Evolutionary conservation across 1,140 invertebrate species (phyloP), one percentile per base, ranked within the genome.

Genomic region (Metaphire vulgaris): DNA sequence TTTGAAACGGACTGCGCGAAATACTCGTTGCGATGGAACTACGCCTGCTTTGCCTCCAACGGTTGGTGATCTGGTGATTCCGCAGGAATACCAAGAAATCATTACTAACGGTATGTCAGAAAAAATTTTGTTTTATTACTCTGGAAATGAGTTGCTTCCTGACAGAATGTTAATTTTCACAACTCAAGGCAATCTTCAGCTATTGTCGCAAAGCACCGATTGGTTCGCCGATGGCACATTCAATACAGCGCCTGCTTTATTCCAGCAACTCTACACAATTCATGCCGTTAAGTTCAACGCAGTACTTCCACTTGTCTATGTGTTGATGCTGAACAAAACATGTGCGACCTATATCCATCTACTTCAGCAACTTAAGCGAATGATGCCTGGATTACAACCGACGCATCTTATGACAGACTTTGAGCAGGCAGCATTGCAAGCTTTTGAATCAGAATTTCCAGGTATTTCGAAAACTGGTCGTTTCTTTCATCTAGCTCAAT

Each of bases 381-480:
- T 65, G 56, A 14, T 15, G 26, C 56, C 56, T 65, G 56, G 56
- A 65, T 65, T 65, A 65, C 14, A 26, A 65, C 56, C 56, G 26
- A 65, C n/a, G n/a, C 56, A 65, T 65, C 56, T 65, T 14, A 65
- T 65, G 56, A 65, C 56, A 15, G 26, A 65, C 56, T 65, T 65
- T 65, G 56, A 26, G 56, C 56, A 65, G 26, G 56, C 56, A 14
- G 56, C 56, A 15, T 15, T 65, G 56, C 26, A 65, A 26, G 56
- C 56, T 14, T 65, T 65, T 65, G 56, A 65, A 14, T 15, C 26
- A 14, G 56, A 65, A 65, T 65, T 65, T 65, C 26, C 56, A 65
- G 56, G 56, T 15, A 65, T 65, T 65, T 14, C 14, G 26, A 65
- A 65, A 65, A 65, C 56, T 15, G 56, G 56, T 65, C 26, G 56